These are phyloP conservation scores for Hippolais icterina DNA, from an alignment of 2,113 vertebrate species.

Conservation along the genomic window DNA sequence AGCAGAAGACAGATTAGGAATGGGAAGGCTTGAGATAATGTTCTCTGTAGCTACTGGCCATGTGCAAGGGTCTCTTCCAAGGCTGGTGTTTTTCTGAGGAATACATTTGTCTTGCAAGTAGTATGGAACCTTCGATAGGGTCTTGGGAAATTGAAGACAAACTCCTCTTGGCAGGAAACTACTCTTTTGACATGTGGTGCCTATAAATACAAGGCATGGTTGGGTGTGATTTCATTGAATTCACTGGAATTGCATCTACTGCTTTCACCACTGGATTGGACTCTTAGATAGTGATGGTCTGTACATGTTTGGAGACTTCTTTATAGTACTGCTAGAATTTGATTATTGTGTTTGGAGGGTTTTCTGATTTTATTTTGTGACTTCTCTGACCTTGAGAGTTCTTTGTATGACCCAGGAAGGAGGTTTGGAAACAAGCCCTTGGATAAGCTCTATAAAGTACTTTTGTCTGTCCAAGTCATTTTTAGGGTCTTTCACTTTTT, in stretches of 20 bases:
- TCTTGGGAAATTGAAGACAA: neutral
- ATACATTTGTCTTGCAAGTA: neutral
- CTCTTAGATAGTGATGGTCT: neutral
- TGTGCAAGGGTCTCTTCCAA: neutral
- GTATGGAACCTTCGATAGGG: neutral
- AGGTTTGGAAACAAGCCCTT: neutral
- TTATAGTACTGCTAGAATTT: neutral
- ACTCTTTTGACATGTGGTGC: neutral
- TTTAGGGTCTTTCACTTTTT: neutral
- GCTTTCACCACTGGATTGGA: neutral
- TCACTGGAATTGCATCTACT: neutral
- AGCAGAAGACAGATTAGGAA: neutral
- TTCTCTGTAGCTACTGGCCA: fast-evolving
- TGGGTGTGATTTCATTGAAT: neutral
- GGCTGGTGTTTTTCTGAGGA: neutral
- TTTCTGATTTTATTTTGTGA: neutral
- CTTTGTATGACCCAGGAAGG: neutral
- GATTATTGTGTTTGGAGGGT: neutral
- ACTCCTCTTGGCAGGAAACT: fast-evolving
- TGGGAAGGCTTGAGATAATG: neutral
- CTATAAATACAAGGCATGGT: fast-evolving
- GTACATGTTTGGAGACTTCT: neutral
- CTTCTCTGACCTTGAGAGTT: neutral
- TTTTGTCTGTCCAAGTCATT: neutral
- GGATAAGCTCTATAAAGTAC: neutral